Evolutionary conservation across 2,888 invertebrate genomes (phyloP).

Genomic region (Scaptodrosophila latifasciaeformis): DNA sequence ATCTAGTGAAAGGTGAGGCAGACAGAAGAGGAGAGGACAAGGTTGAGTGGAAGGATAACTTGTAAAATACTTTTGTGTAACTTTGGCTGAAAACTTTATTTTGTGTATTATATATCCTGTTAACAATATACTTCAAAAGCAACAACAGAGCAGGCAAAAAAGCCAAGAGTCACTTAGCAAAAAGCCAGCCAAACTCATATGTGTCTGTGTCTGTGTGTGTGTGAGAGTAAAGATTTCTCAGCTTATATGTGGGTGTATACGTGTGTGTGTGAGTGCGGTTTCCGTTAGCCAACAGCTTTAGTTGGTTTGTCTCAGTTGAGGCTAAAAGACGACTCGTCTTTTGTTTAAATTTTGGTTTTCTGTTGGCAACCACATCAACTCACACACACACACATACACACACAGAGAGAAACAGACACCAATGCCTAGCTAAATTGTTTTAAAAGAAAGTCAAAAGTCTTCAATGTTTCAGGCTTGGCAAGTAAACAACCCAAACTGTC

Average conservation of each 20-base stretch:
- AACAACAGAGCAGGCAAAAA: conserved; percentile 56
- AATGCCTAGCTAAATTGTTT: conserved; percentile 62
- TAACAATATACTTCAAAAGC: conserved; percentile 66
- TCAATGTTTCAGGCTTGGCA: conserved; percentile 35
- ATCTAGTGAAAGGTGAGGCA: conserved; percentile 53
- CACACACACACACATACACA: conserved; percentile 33
- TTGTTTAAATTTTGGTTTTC: conserved; percentile 69
- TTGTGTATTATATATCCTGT: conserved; percentile 70
- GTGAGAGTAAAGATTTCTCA: conserved; percentile 12
- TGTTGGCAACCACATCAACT: conserved; percentile 63
- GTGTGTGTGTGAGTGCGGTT: conserved; percentile 50
- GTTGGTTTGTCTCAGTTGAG: conserved; percentile 59
- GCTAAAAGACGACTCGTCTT: conserved; percentile 57
- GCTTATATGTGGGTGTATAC: conserved; percentile 23
- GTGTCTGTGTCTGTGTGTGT: conserved; percentile 18
- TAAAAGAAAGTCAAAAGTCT: conserved; percentile 68
- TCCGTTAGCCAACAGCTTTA: conserved; percentile 67
- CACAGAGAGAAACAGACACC: conserved; percentile 17
- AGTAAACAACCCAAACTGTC: conserved; percentile 42
- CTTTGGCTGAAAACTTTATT: conserved; percentile 68
- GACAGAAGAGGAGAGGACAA: conserved; percentile 14
- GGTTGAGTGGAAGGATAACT: conserved; percentile 35
- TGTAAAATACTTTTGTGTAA: conserved; percentile 69
- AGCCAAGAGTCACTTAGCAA: conserved; percentile 63
- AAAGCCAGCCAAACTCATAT: conserved; percentile 16